Base-by-base conservation (phyloP, 92 coral and sea anemone species). In the Siderastrea siderea region DNA sequence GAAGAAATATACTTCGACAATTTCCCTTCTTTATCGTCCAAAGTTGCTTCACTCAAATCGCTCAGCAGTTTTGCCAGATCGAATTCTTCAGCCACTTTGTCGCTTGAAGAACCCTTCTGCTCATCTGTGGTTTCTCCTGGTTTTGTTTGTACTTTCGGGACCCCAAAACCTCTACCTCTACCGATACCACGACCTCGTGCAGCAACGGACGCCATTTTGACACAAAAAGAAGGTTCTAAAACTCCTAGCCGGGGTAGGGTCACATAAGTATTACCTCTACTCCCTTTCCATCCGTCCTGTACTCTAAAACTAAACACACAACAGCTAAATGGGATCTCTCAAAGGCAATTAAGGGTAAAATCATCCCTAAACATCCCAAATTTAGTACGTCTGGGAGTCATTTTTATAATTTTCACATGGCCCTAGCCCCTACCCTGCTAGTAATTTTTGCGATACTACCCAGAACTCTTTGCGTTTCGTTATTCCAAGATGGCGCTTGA, bases 401-500 rank as follows among this genome's bases (percentile, higher is more conserved):
- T 26, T 26, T 10, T 71, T 47, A 6, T 2, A 10, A 59, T 4
- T 17, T 83, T 70, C 1, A 14, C 14, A 4, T 43, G 1, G 8
- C 17, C 73, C 69, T 74, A 14, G 6, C 85, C 47, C 43, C 70
- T 86, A 87, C 92, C 64, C 50, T 47, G 55, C 47, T 3, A 13
- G 43, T 19, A 17, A 1, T 4, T 1, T 61, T 77, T 54, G 54
- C 3, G 64, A 45, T 6, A 47, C 43, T 78, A 77, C 89, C 94
- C 94, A 87, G 90, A 46, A 82, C 15, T 12, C 70, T 57, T 68
- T 82, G 92, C 92, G 75, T 12, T 71, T 66, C 65, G 51, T 47
- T 77, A 66, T 91, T 91, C 79, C 98, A 98, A 98, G 96, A 98
- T 98, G 99, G 97, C 99, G 98, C 96, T 98, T 73, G 99, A 98